A percentile compares a stretch with the other conserved stretches of the same genome.
phyloP scores from a whole-genome alignment of 2,113 vertebrate genomes.

The Mesitornis unicolor region DNA sequence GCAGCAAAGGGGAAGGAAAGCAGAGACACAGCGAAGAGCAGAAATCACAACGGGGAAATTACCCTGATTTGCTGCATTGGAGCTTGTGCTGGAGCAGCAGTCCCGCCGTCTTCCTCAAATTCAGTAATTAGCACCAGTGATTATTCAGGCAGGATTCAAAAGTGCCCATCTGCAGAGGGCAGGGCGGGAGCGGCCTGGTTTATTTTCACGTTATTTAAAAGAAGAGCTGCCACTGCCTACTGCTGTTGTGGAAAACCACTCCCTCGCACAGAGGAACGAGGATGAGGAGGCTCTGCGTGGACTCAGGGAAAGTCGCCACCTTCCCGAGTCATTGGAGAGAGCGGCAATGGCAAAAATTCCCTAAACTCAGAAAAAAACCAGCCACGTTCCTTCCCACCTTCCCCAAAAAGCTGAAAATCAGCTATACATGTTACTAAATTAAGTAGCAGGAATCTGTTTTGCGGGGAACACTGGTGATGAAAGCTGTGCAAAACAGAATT shows the following conservation, averaged over 20 bases:
- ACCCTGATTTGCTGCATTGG: background rate
- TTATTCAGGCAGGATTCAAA: background rate
- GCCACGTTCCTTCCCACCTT: background rate
- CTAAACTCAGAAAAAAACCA: background rate
- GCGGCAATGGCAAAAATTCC: background rate
- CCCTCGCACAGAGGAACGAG: background rate
- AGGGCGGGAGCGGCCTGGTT: background rate
- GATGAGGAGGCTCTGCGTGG: background rate
- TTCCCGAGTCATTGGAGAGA: background rate
- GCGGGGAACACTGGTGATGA: background rate
- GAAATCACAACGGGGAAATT: background rate
- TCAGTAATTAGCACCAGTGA: background rate
- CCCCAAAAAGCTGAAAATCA: background rate
- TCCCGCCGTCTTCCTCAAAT: background rate
- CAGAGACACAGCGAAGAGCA: background rate
- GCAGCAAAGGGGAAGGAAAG: slow-evolving; percentile 11
- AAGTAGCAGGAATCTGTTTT: background rate
- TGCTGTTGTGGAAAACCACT: background rate
- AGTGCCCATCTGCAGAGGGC: background rate
- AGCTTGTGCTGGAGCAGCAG: background rate
- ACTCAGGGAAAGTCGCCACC: background rate
- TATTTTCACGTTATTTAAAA: background rate
- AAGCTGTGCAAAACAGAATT: background rate
- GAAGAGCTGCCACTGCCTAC: background rate
- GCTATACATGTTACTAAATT: background rate